These are phyloP conservation scores for Molorchus minor DNA, from an alignment of 2,888 invertebrate species.

Conservation along the genomic window DNA sequence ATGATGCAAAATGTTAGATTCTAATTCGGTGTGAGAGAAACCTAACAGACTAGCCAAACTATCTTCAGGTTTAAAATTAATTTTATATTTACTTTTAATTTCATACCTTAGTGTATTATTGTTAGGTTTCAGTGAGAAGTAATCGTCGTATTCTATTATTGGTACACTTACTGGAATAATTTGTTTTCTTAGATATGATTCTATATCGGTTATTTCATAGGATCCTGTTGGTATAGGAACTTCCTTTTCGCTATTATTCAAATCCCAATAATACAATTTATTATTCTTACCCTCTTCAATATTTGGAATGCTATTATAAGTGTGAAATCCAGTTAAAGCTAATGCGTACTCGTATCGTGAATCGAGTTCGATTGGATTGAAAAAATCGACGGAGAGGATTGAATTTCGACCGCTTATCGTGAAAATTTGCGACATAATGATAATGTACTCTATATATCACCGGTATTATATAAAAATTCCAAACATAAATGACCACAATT, in stretches of 20 bases:
- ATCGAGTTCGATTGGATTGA: background rate
- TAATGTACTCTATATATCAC: background rate
- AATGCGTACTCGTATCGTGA: slow-evolving; percentile 27
- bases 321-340: no score
- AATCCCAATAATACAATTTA: no score
- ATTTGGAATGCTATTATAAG: background rate
- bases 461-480: slow-evolving; percentile 34
- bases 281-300: background rate
- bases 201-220: background rate
- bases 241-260: background rate
- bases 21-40: background rate
- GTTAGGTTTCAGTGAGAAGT: no score
- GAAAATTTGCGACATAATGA: background rate
- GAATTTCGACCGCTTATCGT: background rate
- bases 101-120: no score
- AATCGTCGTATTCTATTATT: background rate
- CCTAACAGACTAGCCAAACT: background rate
- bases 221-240: background rate
- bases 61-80: background rate
- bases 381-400: background rate
- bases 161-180: background rate
- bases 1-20: slow-evolving; percentile 25
- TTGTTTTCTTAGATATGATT: background rate
- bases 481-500: slow-evolving; percentile 41
- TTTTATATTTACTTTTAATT: no score